Percentiles rank a stretch among this genome's conserved stretches.
These are phyloP conservation scores for Proisotoma minuta DNA, from an alignment of 2,888 invertebrate species.

Conservation along the genomic window DNA sequence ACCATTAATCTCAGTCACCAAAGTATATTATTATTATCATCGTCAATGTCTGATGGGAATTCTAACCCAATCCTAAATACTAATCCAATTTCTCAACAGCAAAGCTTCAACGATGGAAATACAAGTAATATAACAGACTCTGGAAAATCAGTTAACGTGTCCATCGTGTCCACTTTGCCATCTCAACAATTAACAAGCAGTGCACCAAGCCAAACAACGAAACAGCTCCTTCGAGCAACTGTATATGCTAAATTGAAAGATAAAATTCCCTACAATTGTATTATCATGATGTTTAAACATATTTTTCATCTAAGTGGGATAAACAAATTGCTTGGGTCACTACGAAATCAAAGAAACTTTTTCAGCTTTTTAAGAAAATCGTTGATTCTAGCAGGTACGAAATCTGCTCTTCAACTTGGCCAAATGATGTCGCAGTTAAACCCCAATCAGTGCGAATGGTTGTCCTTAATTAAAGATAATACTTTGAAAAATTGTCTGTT, in stretches of 20 bases:
- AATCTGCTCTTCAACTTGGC: constrained; percentile 27
- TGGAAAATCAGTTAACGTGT: neutral
- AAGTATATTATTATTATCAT: neutral
- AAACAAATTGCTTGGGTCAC: constrained; percentile 26
- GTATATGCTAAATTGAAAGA: constrained; percentile 14
- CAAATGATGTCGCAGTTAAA: constrained; percentile 28
- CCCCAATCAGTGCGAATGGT: constrained; percentile 17
- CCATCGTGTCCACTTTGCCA: neutral
- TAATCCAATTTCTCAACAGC: neutral
- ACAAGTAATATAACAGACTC: neutral
- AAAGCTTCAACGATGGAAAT: neutral
- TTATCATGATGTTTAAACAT: constrained; percentile 30
- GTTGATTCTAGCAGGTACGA: constrained; percentile 33
- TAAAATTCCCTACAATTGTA: constrained; percentile 20
- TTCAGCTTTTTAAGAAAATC: constrained; percentile 30
- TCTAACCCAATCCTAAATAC: neutral
- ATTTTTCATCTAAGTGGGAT: constrained; percentile 26
- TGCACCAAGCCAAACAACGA: too few relatives aligned
- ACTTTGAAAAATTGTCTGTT: constrained; percentile 7
- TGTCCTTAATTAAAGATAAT: neutral
- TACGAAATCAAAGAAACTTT: constrained; percentile 27
- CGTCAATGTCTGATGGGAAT: neutral
- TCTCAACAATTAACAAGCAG: too few relatives aligned
- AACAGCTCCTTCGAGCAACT: neutral
- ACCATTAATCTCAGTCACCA: neutral